These are phyloP conservation scores for Cryptophagus acutangulus DNA, from an alignment of 2,888 invertebrate species.

Conservation along the genomic window DNA sequence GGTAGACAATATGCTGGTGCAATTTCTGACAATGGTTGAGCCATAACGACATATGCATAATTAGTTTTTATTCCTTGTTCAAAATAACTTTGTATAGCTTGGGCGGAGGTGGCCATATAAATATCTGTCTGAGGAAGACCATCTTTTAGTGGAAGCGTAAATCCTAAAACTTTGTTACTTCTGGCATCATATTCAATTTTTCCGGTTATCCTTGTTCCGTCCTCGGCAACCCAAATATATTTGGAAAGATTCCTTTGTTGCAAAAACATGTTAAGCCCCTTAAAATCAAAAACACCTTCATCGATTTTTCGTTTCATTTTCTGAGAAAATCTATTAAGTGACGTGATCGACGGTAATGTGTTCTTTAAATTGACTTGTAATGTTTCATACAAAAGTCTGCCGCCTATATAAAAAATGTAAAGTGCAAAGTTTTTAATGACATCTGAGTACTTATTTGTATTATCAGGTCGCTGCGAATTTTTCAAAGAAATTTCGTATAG, in stretches of 20 bases:
- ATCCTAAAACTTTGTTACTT: conserved; percentile 28
- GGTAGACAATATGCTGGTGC: conserved; percentile 22
- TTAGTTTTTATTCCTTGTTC: conserved; percentile 14
- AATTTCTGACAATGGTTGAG: conserved; percentile 18
- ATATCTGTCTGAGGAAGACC: conserved; percentile 19
- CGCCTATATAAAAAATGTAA: conserved; percentile 12
- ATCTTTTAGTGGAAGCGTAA: conserved; percentile 22
- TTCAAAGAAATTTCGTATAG: background rate
- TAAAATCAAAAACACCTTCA: conserved; percentile 19
- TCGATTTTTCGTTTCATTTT: conserved; percentile 9
- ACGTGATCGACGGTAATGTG: conserved; percentile 17
- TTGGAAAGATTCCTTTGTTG: conserved; percentile 19
- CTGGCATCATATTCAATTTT: conserved; percentile 26
- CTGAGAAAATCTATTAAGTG: conserved; percentile 14
- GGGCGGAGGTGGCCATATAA: conserved; percentile 22
- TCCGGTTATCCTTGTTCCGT: conserved; percentile 22
- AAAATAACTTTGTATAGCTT: conserved; percentile 20
- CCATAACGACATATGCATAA: conserved; percentile 24
- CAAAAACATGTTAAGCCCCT: conserved; percentile 14
- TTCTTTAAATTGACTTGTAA: conserved; percentile 17
- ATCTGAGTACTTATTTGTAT: background rate
- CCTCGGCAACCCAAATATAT: conserved; percentile 24
- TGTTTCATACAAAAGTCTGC: conserved; percentile 21
- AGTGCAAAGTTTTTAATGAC: background rate
- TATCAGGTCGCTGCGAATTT: background rate